Conservation (phyloP, 1,140 invertebrate genomes). For the Chrysomallon squamiferum region DNA sequence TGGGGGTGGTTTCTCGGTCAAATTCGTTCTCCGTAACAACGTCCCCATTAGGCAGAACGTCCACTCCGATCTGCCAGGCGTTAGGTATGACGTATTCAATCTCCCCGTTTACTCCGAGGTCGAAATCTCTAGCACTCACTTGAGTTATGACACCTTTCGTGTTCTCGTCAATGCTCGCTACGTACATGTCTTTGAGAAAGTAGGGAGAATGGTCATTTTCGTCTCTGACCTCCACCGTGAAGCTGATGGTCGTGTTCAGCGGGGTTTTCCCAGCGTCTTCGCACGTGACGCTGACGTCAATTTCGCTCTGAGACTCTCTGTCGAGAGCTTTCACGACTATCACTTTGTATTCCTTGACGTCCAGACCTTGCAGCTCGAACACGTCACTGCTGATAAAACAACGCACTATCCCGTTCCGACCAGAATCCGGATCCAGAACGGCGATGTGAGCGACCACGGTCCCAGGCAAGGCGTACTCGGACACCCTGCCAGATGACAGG, state of each 20-base stretch:
- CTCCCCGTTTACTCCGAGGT: conserved; percentile 23
- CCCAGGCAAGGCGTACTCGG: conserved; percentile 43
- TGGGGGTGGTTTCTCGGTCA: not conserved
- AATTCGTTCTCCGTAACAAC: not conserved
- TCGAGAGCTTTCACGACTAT: conserved; percentile 71
- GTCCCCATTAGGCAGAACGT: not conserved
- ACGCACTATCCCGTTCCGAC: conserved; percentile 43
- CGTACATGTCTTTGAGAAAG: conserved; percentile 66
- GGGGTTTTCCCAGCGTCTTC: conserved; percentile 79
- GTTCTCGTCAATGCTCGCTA: conserved; percentile 43
- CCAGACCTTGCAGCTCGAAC: conserved; percentile 46
- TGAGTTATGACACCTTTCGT: conserved; percentile 23
- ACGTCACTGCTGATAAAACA: conserved; percentile 32
- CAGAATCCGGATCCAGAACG: conserved; percentile 47
- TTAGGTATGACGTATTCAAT: conserved; percentile 21
- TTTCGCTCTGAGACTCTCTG: conserved; percentile 75
- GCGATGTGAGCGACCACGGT: conserved; percentile 46
- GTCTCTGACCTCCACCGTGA: conserved; percentile 83
- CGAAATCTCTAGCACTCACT: conserved; percentile 23
- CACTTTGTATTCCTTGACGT: conserved; percentile 52
- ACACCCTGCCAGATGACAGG: conserved; percentile 34
- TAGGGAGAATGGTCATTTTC: conserved; percentile 89
- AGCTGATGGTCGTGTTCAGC: conserved; percentile 75
- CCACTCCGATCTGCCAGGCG: conserved; percentile 1
- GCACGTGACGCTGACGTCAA: conserved; percentile 82